A percentile compares a stretch with the other conserved stretches of the same genome.
phyloP scores from a whole-genome alignment of 2,888 invertebrate genomes.

The Protula sp. region DNA sequence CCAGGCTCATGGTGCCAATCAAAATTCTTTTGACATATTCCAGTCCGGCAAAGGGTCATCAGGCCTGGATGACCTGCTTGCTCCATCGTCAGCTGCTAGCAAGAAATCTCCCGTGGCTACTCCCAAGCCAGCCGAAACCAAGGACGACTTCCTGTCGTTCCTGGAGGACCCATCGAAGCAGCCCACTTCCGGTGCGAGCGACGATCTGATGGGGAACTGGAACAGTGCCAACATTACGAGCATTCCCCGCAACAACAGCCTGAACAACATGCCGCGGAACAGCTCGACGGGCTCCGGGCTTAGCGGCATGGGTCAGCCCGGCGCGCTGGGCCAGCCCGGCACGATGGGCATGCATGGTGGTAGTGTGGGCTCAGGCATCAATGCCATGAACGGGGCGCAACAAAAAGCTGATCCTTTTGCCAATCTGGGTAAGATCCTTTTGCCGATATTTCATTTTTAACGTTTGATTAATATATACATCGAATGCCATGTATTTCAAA shows the following conservation, averaged over 20 bases:
- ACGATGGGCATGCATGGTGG: neutral
- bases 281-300: neutral
- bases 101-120: neutral
- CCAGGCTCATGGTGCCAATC: neutral
- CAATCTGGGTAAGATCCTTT: slow-evolving; percentile 36
- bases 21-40: neutral
- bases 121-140: neutral
- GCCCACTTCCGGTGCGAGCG: slow-evolving; percentile 14
- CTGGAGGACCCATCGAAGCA: slow-evolving; percentile 20
- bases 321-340: slow-evolving; percentile 12
- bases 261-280: neutral
- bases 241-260: slow-evolving; percentile 12
- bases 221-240: slow-evolving; percentile 23
- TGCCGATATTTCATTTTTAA: too few relatives aligned
- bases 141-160: slow-evolving; percentile 31
- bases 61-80: neutral
- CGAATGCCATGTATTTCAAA: too few relatives aligned
- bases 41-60: neutral
- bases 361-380: neutral
- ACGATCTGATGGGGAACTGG: slow-evolving; percentile 40
- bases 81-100: too few relatives aligned
- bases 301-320: neutral
- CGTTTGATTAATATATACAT: too few relatives aligned
- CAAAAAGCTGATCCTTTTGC: slow-evolving; percentile 41
- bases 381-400: neutral